Evolutionary conservation across 2,113 vertebrate genomes (phyloP), one percentile per base, ranked within the genome.

Genomic region (Dasyurus viverrinus): DNA sequence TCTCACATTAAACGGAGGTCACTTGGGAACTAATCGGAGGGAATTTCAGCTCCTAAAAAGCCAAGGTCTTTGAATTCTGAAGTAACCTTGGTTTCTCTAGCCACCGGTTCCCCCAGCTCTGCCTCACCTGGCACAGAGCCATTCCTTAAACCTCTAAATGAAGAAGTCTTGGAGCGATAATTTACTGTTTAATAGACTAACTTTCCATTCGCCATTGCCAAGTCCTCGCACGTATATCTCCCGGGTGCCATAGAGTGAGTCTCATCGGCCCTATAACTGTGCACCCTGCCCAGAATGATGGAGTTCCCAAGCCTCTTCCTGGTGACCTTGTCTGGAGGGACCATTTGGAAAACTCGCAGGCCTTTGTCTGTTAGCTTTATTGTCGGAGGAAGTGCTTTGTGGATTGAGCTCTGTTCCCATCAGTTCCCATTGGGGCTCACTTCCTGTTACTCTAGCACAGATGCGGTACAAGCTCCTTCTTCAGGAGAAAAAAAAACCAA

Each of bases 101-200:
- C 91, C 50, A 1, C 0, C 23, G 76, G 42, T 42, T 93, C 92
- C 92, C 95, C 97, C 96, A 0, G 0, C 91, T 50, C 94, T 84
- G 68, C 96, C 93, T 95, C 90, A 76, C 97, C 96, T 5, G 0
- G 96, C 98, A 97, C 96, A 94, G 53, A 97, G 97, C 97, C 97
- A 84, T 84, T 84, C 68, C 68, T 84, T 23, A 98, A 97, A 93
- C 90, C 68, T 93, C 95, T 95, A 95, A 92, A 89, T 90, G 94
- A 97, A 97, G 94, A 97, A 46, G 90, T 84, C 95, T 90, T 55
- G 94, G 93, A 96, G 30, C 93, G 94, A 97, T 98, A 97, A 98
- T 98, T 98, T 98, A 98, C 96, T 97, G 91, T 96, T 98, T 98
- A 98, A 98, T 97, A 98, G 97, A 98, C 94, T 97, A 98, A 97